Evolutionary conservation across 2,888 invertebrate genomes (phyloP).

Genomic region (Stenurella melanura): DNA sequence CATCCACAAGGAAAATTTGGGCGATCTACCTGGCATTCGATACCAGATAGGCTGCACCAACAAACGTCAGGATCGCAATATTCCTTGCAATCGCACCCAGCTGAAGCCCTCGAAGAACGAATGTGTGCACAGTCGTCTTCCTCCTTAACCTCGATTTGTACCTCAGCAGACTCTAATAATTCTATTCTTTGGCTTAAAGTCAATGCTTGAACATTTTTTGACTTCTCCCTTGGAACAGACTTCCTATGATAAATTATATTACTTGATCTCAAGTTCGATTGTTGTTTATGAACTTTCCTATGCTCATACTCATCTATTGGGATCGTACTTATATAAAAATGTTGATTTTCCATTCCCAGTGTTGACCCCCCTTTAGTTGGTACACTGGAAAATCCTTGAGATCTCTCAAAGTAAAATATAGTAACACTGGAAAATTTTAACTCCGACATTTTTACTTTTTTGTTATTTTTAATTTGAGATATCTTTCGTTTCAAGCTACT

Average conservation of each 20-base stretch:
- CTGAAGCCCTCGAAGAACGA: conserved; percentile 3
- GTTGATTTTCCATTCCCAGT: conserved; percentile 14
- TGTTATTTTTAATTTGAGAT: not conserved
- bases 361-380: conserved; percentile 17
- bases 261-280: not conserved
- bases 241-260: conserved; percentile 4
- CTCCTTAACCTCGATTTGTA: conserved; percentile 16
- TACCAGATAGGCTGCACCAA: conserved; percentile 22
- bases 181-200: conserved; percentile 16
- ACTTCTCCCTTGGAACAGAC: not conserved
- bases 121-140: conserved; percentile 18
- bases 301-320: conserved; percentile 24
- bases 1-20: conserved; percentile 39
- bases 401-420: conserved; percentile 25
- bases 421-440: conserved; percentile 7
- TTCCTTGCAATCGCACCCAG: conserved; percentile 28
- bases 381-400: conserved; percentile 14
- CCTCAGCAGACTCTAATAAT: conserved; percentile 19
- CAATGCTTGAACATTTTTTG: conserved; percentile 5
- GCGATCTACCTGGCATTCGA: conserved; percentile 29
- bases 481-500: conserved; percentile 19
- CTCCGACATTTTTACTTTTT: conserved; percentile 1
- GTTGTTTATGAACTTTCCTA: not conserved
- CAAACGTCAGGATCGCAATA: conserved; percentile 41
- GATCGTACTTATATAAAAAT: conserved; percentile 19